phyloP scores from a whole-genome alignment of 2,888 invertebrate genomes.

The Dynastes maya region DNA sequence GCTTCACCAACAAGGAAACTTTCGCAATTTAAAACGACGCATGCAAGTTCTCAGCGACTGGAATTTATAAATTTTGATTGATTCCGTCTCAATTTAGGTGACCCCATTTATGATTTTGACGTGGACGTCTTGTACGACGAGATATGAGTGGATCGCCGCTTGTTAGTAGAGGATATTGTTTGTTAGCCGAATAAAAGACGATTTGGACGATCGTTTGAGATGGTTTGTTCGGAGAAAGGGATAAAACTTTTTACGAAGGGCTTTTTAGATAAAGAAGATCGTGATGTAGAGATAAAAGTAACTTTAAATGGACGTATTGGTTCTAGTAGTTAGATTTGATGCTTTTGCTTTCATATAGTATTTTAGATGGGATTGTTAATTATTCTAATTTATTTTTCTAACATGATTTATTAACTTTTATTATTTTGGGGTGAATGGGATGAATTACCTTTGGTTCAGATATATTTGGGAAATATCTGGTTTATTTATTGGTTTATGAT shows the following conservation, averaged over 20 bases:
- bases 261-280: background rate
- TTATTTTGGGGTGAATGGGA: too few species aligned
- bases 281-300: background rate
- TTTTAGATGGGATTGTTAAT: too few species aligned
- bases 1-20: conserved; percentile 17
- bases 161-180: background rate
- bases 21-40: conserved; percentile 35
- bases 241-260: background rate
- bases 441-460: too few species aligned
- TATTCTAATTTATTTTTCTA: too few species aligned
- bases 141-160: background rate
- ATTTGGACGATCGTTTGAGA: background rate
- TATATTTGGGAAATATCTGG: too few species aligned
- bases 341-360: too few species aligned
- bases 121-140: background rate
- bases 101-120: conserved; percentile 42
- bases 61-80: conserved; percentile 44
- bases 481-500: too few species aligned
- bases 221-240: background rate
- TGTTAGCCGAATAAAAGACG: background rate
- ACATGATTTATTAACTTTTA: too few species aligned
- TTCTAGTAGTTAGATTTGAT: background rate
- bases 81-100: conserved; percentile 27
- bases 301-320: conserved; percentile 5
- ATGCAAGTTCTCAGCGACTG: background rate